Evolutionary conservation across 2,797 vertebrate genomes (phyloP).

Genomic region (Hippocampus kuda): DNA sequence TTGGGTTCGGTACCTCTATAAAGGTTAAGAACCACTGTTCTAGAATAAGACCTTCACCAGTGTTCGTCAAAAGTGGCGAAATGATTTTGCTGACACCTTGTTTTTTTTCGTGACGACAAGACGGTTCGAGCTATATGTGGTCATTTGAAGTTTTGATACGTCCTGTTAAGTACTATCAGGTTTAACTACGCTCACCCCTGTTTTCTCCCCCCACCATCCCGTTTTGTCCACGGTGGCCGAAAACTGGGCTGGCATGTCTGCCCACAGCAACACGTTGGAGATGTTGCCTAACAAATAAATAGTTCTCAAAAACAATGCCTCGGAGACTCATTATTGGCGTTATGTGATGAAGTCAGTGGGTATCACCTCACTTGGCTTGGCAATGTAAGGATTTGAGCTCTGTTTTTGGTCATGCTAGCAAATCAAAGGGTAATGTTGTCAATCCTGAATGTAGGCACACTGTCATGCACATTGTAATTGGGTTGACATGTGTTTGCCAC

Average conservation of each 20-base stretch:
- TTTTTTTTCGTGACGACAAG: too few species aligned
- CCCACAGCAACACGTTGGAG: background rate
- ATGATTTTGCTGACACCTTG: too few species aligned
- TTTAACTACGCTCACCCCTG: too few species aligned
- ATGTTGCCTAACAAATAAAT: background rate
- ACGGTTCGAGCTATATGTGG: too few species aligned
- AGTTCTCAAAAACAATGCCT: background rate
- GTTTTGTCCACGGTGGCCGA: background rate
- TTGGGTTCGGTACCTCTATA: too few species aligned
- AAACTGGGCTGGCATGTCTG: background rate
- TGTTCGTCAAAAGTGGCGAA: too few species aligned
- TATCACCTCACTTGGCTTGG: background rate
- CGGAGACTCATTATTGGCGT: background rate
- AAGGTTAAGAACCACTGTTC: too few species aligned
- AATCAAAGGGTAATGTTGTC: slow-evolving; percentile 24
- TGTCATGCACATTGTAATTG: slow-evolving; percentile 30
- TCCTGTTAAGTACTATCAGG: too few species aligned
- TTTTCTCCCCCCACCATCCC: too few species aligned
- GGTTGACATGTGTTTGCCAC: slow-evolving; percentile 31
- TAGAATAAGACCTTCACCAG: too few species aligned
- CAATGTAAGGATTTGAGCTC: background rate
- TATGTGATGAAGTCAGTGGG: background rate
- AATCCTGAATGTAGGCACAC: slow-evolving; percentile 36
- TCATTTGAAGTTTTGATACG: too few species aligned
- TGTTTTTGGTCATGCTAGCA: slow-evolving; percentile 20